Evolutionary conservation across 2,797 vertebrate genomes (phyloP), one percentile per base, ranked within the genome.

Genomic region (Microctenopoma steveboyesi): DNA sequence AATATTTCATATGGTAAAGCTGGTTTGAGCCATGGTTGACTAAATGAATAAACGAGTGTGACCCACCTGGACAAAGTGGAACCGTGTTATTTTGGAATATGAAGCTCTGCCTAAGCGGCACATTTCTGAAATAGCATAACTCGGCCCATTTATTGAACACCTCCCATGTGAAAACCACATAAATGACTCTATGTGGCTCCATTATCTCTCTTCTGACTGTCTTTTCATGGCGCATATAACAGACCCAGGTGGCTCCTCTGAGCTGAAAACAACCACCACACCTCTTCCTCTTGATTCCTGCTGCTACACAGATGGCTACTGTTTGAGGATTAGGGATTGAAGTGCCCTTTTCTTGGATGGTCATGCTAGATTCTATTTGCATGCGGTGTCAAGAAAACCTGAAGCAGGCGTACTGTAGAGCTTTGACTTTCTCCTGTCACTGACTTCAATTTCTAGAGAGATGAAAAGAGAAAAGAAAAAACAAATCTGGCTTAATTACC

Each of bases 121-220:
- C 65, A 85, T 35, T 82, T 83, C 70, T 82, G 62, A 66, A 89
- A 86, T 74, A 88, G 86, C n/a, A 8, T 18, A 52, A 27, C 47
- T 35, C 54, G 85, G 46, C 83, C 88, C 70, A 82, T 81, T 87
- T 88, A 75, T 52, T 46, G 62, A 57, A 65, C 53, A 71, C 43
- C 54, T 55, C 64, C 11, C 9, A n/a, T 62, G 35, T 47, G 11
- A 46, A 25, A n/a, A 14, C 18, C 53, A 27, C 28, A 54, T 15
- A 46, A 0, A 8, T 53, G 62, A 59, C 74, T 33, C 11, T 8
- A 3, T 52, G 51, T 22, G n/a, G 11, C 70, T 60, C 4, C 25
- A 16, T 56, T 49, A 42, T 60, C 50, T 79, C 7, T 22, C n/a
- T 37, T 46, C 25, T n/a, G 9, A 9, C 46, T 30, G 37, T 15